Evolutionary conservation across 2,113 vertebrate genomes (phyloP), one percentile per base, ranked within the genome.

Genomic region (Micronisus gabar): DNA sequence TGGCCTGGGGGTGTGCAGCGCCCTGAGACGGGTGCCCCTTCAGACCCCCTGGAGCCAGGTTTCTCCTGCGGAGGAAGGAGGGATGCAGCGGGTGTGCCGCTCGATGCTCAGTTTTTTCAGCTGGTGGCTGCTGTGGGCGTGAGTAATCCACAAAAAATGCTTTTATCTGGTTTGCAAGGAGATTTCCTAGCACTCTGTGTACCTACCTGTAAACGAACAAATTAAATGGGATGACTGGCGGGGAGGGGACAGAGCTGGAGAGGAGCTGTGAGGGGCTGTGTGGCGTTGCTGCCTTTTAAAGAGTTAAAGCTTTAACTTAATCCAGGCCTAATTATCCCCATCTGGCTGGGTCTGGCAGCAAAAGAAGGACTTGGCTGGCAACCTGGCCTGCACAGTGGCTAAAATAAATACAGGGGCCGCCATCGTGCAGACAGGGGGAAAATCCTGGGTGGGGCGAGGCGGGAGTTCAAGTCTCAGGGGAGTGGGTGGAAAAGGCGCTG

Each of bases 21-120:
- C 38, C 48, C 25, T 0, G 0, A 17, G 17, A 26, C 2, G 3
- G 25, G 14, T 12, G 7, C 53, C 11, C 0, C 0, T 5, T 41
- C 14, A 18, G 22, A 45, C 19, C 7, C 16, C 21, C 22, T 1
- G 16, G 2, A n/a, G 15, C 15, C 26, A 22, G 53, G 13, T 36
- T 34, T 20, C 23, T 48, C 50, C 26, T 3, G 6, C 1, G 2
- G 50, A 36, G 55, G 34, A 48, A 81, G 80, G 38, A 41, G 36
- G 17, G 47, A 18, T 43, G 22, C 7, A 1, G 43, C 1, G 4
- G 1, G 38, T 2, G 3, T 0, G 3, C 34, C 0, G 2, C 25
- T 10, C 2, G 1, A 7, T n/a, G 52, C 47, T 2, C 5, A 40
- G 8, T 12, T 18, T 55, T 23, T 58, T 55, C 4, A 3, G 61